Conservation (phyloP, 92 coral and sea anemone species). For the Metridium senile region DNA sequence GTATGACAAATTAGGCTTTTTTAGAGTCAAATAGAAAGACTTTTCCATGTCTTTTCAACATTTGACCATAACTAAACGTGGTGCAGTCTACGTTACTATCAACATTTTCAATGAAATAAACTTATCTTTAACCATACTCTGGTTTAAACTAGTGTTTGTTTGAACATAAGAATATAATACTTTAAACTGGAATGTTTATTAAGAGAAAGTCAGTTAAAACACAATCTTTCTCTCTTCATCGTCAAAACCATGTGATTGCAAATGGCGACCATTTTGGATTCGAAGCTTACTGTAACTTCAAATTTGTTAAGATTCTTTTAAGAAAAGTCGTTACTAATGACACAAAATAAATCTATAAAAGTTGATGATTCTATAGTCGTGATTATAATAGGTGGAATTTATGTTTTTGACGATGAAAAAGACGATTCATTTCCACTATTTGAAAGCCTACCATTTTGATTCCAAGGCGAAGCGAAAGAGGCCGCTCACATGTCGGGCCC, state of each 20-base stretch:
- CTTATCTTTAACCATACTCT: too few species aligned
- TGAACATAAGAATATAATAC: background rate
- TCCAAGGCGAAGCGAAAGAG: constrained; percentile 75
- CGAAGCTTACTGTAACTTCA: constrained; percentile 3
- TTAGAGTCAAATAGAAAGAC: too few species aligned
- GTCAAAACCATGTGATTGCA: constrained; percentile 21
- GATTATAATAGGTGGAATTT: background rate
- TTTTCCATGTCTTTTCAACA: too few species aligned
- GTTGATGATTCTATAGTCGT: background rate
- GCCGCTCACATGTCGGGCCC: constrained; percentile 87
- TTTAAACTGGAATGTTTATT: background rate
- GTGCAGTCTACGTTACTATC: too few species aligned
- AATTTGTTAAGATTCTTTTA: background rate
- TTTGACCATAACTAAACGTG: too few species aligned
- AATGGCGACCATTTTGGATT: constrained; percentile 29
- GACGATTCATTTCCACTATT: background rate
- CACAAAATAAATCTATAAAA: background rate
- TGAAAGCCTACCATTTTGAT: constrained; percentile 73
- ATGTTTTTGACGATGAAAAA: background rate
- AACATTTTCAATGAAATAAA: too few species aligned
- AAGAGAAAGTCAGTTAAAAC: background rate
- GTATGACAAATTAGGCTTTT: too few species aligned
- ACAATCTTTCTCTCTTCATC: background rate
- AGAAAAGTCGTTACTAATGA: background rate
- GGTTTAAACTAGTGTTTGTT: too few species aligned